Conservation (phyloP, 2,888 invertebrate species). For the Tinea semifulvella region DNA sequence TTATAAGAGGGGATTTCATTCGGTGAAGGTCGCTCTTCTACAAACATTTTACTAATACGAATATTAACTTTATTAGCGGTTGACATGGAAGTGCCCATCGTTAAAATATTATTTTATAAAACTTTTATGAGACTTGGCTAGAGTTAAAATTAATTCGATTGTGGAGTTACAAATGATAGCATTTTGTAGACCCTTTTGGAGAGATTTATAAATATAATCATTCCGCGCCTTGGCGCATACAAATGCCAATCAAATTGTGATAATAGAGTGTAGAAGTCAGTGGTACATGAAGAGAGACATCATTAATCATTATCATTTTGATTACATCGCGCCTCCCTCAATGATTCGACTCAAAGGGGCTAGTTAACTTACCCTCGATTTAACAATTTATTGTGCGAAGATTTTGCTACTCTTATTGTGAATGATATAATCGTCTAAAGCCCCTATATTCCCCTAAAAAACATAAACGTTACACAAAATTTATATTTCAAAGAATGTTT, state of each 20-base stretch:
- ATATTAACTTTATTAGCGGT: no score
- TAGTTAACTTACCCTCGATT: conserved; percentile 57
- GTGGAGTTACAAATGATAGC: conserved; percentile 9
- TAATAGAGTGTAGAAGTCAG: conserved; percentile 13
- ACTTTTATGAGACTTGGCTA: no score
- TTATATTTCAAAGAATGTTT: no score
- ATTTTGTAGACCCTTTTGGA: conserved; percentile 24
- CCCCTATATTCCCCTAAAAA: no score
- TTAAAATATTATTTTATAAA: no score
- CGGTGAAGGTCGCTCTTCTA: no score
- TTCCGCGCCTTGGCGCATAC: conserved; percentile 25
- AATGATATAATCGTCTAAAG: conserved; percentile 11
- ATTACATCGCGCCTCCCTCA: conserved; percentile 56
- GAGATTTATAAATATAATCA: conserved; percentile 30
- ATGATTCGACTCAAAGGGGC: conserved; percentile 29
- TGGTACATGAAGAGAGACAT: conserved; percentile 26
- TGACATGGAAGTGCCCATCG: no score
- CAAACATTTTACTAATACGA: no score
- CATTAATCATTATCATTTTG: conserved; percentile 63
- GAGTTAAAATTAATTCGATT: conserved; percentile 3
- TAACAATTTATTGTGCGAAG: conserved; percentile 30
- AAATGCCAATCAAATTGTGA: conserved; percentile 20
- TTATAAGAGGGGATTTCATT: no score
- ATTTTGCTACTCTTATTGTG: conserved; percentile 11
- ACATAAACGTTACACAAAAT: no score